These are phyloP conservation scores for Pongo pygmaeus DNA, from an alignment of 2,113 vertebrate genomes.

Conservation along the genomic window DNA sequence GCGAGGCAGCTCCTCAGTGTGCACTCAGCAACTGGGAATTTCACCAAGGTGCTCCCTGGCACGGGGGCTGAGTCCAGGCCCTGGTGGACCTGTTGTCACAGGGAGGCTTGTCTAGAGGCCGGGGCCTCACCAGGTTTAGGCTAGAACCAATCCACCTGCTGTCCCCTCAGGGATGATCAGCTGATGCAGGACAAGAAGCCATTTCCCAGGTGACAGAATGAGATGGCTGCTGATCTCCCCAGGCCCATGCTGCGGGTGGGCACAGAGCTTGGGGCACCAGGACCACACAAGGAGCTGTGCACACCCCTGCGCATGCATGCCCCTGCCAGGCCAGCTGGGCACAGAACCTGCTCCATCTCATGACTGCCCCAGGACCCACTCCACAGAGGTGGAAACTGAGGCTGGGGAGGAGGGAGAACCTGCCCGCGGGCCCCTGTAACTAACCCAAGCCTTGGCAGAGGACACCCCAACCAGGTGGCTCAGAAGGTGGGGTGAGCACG, in stretches of 20 bases:
- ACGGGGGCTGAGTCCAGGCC: rapidly evolving
- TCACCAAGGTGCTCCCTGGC: background rate
- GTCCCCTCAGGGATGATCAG: background rate
- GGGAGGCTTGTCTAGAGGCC: background rate
- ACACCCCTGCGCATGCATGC: too few relatives aligned
- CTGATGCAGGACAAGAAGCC: background rate
- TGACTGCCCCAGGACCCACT: background rate
- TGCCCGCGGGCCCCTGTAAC: background rate
- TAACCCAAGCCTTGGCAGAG: background rate
- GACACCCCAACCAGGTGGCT: background rate
- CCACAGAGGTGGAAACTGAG: background rate
- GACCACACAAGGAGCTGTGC: background rate
- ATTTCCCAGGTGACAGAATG: background rate
- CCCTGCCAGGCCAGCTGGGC: background rate
- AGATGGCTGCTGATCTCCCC: too few relatives aligned
- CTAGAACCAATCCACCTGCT: background rate
- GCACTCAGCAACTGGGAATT: rapidly evolving
- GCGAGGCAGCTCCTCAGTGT: background rate
- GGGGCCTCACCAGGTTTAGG: background rate
- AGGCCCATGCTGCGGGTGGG: background rate
- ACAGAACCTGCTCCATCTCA: background rate
- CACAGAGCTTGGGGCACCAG: rapidly evolving
- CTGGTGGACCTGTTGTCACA: too few relatives aligned
- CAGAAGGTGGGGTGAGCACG: rapidly evolving
- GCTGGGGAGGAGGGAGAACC: too few relatives aligned